Conservation (phyloP, 1,140 invertebrate genomes). For the Euglossa dilemma region DNA sequence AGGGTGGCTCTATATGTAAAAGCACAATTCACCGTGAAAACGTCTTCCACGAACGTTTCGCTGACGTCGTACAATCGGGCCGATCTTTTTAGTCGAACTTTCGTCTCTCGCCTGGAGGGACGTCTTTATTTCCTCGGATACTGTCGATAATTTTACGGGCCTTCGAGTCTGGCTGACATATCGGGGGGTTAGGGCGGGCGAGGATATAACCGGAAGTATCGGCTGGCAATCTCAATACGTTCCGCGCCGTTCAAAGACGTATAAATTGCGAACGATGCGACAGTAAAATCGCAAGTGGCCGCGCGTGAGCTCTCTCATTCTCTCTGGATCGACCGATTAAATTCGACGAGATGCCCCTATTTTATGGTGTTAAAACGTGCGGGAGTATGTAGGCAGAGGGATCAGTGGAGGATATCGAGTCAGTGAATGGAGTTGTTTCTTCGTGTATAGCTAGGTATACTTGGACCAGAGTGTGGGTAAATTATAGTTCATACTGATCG, state of each 20-base stretch:
- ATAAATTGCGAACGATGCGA: constrained; percentile 21
- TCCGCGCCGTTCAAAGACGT: constrained; percentile 2
- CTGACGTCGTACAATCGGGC: constrained; percentile 33
- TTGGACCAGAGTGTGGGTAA: too few relatives aligned
- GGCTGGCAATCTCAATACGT: constrained; percentile 41
- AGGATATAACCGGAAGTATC: constrained; percentile 47
- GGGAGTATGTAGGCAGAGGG: background rate
- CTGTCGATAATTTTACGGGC: constrained; percentile 57
- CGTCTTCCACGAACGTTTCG: constrained; percentile 45
- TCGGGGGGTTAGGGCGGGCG: constrained; percentile 16
- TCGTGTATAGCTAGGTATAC: too few relatives aligned
- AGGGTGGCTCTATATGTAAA: constrained; percentile 26
- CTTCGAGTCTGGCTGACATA: constrained; percentile 49
- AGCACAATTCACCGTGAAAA: constrained; percentile 55
- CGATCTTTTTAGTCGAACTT: constrained; percentile 53
- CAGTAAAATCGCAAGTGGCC: constrained; percentile 16
- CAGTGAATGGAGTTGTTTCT: background rate
- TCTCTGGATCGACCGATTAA: background rate
- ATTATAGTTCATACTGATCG: too few relatives aligned
- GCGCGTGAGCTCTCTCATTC: background rate
- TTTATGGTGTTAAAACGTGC: background rate
- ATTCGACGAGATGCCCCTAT: background rate
- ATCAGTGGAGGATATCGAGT: background rate
- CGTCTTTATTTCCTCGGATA: constrained; percentile 58
- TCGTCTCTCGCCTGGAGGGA: constrained; percentile 46